Conservation (phyloP, 2,113 vertebrate genomes). For the Nothoprocta perdicaria region DNA sequence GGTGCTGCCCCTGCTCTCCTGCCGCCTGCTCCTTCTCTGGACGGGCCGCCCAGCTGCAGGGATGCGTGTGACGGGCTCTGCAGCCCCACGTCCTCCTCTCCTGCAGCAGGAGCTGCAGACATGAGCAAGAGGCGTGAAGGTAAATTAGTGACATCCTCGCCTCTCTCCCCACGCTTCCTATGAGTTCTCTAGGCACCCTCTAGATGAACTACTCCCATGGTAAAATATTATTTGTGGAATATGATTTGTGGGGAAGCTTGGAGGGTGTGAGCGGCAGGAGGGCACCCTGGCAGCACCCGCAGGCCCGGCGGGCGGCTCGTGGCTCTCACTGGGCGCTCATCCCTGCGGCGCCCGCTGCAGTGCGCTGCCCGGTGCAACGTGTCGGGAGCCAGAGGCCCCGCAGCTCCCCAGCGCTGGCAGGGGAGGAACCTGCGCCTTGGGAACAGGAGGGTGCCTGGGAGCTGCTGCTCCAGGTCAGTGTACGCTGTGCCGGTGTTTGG, state of each 20-base stretch:
- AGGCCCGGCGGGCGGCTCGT: no score
- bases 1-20: no score
- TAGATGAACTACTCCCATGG: constrained; percentile 87
- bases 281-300: no score
- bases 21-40: constrained; percentile 16
- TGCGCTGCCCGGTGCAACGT: rapidly evolving
- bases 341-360: no score
- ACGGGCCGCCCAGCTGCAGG: constrained; percentile 79
- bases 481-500: background rate
- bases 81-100: constrained; percentile 80
- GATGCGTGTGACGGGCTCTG: constrained; percentile 85
- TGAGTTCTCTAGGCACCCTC: constrained; percentile 81
- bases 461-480: background rate
- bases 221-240: constrained; percentile 89
- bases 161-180: constrained; percentile 71
- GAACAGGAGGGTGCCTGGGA: background rate
- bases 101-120: constrained; percentile 88
- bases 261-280: no score
- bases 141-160: constrained; percentile 87
- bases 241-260: no score
- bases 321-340: no score
- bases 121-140: constrained; percentile 89
- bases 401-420: no score
- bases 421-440: no score
- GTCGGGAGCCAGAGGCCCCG: background rate